These are phyloP conservation scores for Drosophila athabasca DNA, from an alignment of 1,140 invertebrate genomes.

Conservation along the genomic window DNA sequence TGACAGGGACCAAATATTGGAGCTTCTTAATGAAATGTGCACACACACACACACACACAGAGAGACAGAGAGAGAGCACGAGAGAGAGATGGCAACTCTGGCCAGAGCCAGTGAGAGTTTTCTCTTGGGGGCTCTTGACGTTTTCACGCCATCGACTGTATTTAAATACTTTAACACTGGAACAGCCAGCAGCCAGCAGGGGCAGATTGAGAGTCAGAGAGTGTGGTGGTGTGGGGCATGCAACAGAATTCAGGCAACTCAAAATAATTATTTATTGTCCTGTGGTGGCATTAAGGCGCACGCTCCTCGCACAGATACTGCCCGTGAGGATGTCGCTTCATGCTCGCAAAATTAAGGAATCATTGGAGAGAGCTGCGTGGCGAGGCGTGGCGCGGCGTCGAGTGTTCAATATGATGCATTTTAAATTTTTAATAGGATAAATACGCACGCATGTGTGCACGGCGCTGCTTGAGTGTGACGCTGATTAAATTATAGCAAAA, in stretches of 20 bases:
- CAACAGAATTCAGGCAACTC: conserved; percentile 5
- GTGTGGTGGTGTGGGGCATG: no score
- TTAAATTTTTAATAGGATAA: conserved; percentile 57
- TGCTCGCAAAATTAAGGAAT: conserved; percentile 35
- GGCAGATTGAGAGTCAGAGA: no score
- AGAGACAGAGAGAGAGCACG: neutral
- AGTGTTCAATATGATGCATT: conserved; percentile 38
- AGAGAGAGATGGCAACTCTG: neutral
- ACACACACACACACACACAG: neutral
- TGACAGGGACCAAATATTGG: conserved; percentile 18
- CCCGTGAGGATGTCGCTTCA: conserved; percentile 2
- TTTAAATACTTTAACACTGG: conserved; percentile 54
- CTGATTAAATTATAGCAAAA: conserved; percentile 61
- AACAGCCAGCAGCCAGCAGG: no score
- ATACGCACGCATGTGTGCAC: neutral
- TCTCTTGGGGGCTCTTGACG: conserved; percentile 8
- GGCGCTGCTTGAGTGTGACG: conserved; percentile 7
- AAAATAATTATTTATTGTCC: conserved; percentile 60
- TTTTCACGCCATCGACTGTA: conserved; percentile 42
- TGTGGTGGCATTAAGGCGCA: conserved; percentile 21
- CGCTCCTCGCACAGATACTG: conserved; percentile 4
- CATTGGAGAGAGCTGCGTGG: conserved; percentile 14
- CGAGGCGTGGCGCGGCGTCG: no score
- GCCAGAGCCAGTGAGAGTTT: neutral
- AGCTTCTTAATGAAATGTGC: conserved; percentile 32